A percentile compares a stretch with the other conserved stretches of the same genome.
Evolutionary conservation across 2,797 vertebrate genomes (phyloP).

Genomic region (Chaetophractus vellerosus): DNA sequence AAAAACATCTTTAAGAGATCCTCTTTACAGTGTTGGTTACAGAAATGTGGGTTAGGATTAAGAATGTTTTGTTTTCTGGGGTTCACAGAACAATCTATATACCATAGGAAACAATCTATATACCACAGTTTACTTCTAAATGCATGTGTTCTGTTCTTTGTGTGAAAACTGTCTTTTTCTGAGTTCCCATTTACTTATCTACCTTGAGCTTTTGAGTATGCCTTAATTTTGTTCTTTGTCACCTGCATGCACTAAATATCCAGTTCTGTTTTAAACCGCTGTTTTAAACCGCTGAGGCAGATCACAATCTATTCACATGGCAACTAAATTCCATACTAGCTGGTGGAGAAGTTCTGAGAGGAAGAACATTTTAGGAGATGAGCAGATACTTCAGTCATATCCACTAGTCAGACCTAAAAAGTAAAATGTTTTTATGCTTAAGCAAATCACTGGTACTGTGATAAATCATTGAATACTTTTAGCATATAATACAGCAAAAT

Average conservation of each 20-base stretch:
- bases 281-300: background rate
- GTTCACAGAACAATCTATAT: no score
- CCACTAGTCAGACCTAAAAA: background rate
- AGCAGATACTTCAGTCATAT: background rate
- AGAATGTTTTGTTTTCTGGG: no score
- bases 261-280: background rate
- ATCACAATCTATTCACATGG: background rate
- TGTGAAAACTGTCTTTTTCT: background rate
- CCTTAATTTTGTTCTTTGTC: conserved; percentile 19
- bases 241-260: background rate
- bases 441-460: background rate
- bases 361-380: background rate
- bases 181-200: background rate
- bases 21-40: no score
- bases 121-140: conserved; percentile 33
- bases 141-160: background rate
- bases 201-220: background rate
- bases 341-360: background rate
- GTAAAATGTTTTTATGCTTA: conserved; percentile 3
- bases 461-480: background rate
- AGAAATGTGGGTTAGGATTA: no score
- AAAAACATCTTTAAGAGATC: no score
- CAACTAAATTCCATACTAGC: background rate
- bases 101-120: background rate
- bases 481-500: background rate